Evolutionary conservation across 2,888 invertebrate genomes (phyloP), one percentile per base, ranked within the genome.

Genomic region (Blera fallax): DNA sequence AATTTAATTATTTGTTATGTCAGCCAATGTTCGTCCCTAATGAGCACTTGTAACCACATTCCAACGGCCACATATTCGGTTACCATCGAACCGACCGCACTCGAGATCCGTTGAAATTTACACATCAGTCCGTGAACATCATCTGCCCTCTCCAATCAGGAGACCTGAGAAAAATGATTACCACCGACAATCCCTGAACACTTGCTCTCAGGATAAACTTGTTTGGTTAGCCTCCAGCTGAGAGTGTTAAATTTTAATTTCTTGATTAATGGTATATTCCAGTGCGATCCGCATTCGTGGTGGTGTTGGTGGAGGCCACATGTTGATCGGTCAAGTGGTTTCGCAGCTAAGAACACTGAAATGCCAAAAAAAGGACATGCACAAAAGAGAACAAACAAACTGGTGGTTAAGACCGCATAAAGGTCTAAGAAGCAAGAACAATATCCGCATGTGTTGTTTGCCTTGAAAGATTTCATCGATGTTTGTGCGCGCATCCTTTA

Each of bases 241-340:
- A 27, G 81, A 85, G 85, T 81, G 80, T 85, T 76, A 85, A 85
- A 85, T 85, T 85, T 81, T 81, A 85, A 81, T 81, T 85, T 85
- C 81, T 72, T 85, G 85, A 85, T 85, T 81, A 81, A 85, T 85
- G 81, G 60, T 60, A 60, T 60, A 45, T 64, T 65, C 65, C 79
- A 69, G 79, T 69, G 67, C 64, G 56, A 72, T 81, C 65, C 81
- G 60, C 54, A 67, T 67, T 45, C 80, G 74, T 64, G 64, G 58
- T 45, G 52, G n/a, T 69, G 56, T 16, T 50, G 43, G 70, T 56
- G 52, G 37, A 74, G 72, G 54, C 60, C 64, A 74, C 72, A 70
- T 67, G 67, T 74, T 58, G 79, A 65, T 79, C 58, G 69, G 69
- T 79, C 79, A 80, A 69, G 69, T 52, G 74, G 70, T 54, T 43